A percentile compares a stretch with the other conserved stretches of the same genome.
Evolutionary conservation across 2,797 vertebrate species (phyloP).

Genomic region (Orestias chungarensis): DNA sequence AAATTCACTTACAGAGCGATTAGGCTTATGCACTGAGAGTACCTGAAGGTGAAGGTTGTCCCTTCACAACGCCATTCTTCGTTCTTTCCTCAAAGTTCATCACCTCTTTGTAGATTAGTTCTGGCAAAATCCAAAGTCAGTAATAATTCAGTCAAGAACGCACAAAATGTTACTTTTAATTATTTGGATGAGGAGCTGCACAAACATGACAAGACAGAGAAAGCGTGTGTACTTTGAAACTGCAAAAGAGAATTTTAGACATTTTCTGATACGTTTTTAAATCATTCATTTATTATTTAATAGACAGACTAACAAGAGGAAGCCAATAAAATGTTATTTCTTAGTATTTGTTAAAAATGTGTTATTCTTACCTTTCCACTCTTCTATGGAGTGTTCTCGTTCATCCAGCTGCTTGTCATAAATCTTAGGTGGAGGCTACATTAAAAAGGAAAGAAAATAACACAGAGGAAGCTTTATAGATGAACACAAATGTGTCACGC

Average conservation of each 20-base stretch:
- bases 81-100: constrained; percentile 99
- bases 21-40: constrained; percentile 92
- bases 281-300: neutral
- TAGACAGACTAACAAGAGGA: neutral
- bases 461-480: constrained; percentile 7
- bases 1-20: constrained; percentile 87
- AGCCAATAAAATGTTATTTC: neutral
- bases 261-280: neutral
- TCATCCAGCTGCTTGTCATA: constrained; percentile 99
- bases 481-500: neutral
- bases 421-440: constrained; percentile 96
- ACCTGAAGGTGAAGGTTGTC: constrained; percentile 99
- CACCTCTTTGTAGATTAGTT: constrained; percentile 99
- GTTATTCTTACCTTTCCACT: constrained; percentile 92
- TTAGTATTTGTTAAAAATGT: neutral
- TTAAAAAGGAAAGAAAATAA: constrained; percentile 33
- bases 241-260: neutral
- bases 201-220: neutral
- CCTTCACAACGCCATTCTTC: constrained; percentile 99
- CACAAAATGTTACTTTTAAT: neutral
- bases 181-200: neutral
- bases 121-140: constrained; percentile 73
- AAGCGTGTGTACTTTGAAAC: neutral
- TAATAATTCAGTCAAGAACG: constrained; percentile 5
- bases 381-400: constrained; percentile 99